Evolutionary conservation across 2,113 vertebrate species (phyloP).

Genomic region (Eretmochelys imbricata): DNA sequence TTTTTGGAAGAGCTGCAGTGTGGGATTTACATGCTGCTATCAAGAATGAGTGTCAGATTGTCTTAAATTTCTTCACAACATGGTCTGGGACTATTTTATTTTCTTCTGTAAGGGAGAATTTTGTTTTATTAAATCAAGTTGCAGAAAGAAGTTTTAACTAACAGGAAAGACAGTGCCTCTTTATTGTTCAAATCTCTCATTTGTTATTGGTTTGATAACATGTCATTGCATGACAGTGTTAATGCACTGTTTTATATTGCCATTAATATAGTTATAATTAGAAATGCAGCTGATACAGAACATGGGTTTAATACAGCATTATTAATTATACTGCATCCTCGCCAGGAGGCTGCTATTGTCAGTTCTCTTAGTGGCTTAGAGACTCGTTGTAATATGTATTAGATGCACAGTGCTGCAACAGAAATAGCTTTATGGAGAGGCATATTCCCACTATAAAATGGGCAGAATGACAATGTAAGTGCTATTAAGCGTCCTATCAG

Average conservation of each 20-base stretch:
- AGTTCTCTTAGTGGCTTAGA: slow-evolving; percentile 38
- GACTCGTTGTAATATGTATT: slow-evolving; percentile 58
- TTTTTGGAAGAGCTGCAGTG: background rate
- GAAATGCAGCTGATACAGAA: slow-evolving; percentile 65
- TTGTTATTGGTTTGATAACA: background rate
- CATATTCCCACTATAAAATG: slow-evolving; percentile 1
- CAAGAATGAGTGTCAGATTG: background rate
- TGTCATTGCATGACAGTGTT: background rate
- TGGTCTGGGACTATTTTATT: background rate
- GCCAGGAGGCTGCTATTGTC: slow-evolving; percentile 38
- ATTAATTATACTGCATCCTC: slow-evolving; percentile 63
- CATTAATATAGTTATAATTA: slow-evolving; percentile 74
- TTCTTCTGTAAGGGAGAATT: slow-evolving; percentile 20
- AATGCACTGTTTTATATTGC: slow-evolving; percentile 31
- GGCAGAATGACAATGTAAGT: background rate
- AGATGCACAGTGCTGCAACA: slow-evolving; percentile 58
- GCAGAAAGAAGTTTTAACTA: slow-evolving; percentile 47
- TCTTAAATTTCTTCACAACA: background rate
- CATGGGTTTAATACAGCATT: slow-evolving; percentile 72
- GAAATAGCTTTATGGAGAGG: slow-evolving; percentile 47
- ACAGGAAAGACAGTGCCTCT: slow-evolving; percentile 1
- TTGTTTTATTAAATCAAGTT: slow-evolving; percentile 49
- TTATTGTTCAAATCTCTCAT: background rate
- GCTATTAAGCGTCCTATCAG: background rate
- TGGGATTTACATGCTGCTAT: background rate